These are phyloP conservation scores for Mantis religiosa DNA, from an alignment of 2,888 invertebrate genomes.

Conservation along the genomic window DNA sequence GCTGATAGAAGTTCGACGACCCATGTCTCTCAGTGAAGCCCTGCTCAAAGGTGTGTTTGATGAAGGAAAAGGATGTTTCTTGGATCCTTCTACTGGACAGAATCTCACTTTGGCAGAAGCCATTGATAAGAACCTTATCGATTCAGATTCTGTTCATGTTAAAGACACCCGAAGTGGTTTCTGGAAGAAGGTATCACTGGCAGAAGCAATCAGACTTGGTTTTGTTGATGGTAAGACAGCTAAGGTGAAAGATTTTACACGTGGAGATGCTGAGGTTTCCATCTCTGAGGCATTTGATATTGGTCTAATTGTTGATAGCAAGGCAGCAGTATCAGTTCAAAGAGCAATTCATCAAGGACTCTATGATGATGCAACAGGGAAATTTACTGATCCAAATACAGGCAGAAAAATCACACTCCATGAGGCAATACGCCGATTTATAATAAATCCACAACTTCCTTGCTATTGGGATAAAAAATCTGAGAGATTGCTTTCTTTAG, in stretches of 20 bases:
- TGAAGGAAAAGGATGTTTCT: conserved; percentile 71
- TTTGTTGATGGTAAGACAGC: conserved; percentile 59
- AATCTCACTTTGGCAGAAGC: conserved; percentile 78
- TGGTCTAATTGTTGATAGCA: conserved; percentile 75
- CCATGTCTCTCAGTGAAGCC: conserved; percentile 76
- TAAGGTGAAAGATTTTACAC: conserved; percentile 64
- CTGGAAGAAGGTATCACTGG: conserved; percentile 72
- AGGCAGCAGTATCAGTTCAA: conserved; percentile 77
- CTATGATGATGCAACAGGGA: conserved; percentile 75
- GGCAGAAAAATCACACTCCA: conserved; percentile 76
- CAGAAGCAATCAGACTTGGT: conserved; percentile 71
- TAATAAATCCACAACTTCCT: conserved; percentile 74
- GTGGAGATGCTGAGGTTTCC: conserved; percentile 60
- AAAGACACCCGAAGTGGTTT: conserved; percentile 71
- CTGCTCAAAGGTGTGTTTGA: conserved; percentile 77
- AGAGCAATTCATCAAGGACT: conserved; percentile 81
- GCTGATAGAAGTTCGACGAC: conserved; percentile 75
- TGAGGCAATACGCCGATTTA: conserved; percentile 75
- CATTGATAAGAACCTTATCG: conserved; percentile 73
- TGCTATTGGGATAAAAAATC: conserved; percentile 76
- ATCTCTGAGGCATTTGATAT: conserved; percentile 73
- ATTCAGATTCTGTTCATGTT: conserved; percentile 78
- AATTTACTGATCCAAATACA: conserved; percentile 75
- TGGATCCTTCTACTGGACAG: conserved; percentile 76
- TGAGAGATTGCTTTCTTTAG: conserved; percentile 65